Evolutionary conservation across 2,888 invertebrate genomes (phyloP).

Genomic region (Drosophila anomelani): DNA sequence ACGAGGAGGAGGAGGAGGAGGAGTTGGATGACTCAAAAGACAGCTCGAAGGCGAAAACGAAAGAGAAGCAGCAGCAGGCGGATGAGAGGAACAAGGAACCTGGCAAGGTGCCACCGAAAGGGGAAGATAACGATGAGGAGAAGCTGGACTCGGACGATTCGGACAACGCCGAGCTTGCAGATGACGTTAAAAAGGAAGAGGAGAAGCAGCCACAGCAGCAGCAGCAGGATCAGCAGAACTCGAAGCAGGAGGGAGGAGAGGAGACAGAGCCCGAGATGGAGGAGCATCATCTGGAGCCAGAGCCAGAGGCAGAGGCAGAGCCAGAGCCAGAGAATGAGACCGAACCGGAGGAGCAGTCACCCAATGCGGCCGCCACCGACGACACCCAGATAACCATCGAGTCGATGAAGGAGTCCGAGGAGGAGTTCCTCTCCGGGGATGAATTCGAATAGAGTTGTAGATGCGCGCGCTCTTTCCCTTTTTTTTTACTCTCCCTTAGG

Average conservation of each 20-base stretch:
- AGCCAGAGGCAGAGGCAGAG: constrained; percentile 24
- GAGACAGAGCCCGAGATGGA: constrained; percentile 16
- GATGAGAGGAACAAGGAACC: not conserved
- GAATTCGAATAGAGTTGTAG: constrained; percentile 29
- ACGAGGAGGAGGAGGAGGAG: constrained; percentile 8
- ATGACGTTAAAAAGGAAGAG: constrained; percentile 3
- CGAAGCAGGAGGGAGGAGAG: not conserved
- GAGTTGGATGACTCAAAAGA: not conserved
- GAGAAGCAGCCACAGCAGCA: not conserved
- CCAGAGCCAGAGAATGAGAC: constrained; percentile 24
- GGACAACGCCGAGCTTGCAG: constrained; percentile 5
- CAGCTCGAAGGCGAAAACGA: constrained; percentile 10
- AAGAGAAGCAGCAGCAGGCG: constrained; percentile 1
- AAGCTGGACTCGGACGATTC: constrained; percentile 9
- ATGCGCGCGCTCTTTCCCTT: not conserved
- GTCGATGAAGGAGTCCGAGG: constrained; percentile 66
- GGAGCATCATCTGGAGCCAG: constrained; percentile 21
- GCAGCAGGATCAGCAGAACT: not conserved
- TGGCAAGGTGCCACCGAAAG: constrained; percentile 6
- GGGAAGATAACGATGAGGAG: constrained; percentile 1
- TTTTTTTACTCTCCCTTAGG: constrained; percentile 11
- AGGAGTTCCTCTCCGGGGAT: constrained; percentile 51
- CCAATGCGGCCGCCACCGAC: constrained; percentile 42
- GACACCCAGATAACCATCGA: constrained; percentile 71
- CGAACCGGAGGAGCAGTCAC: constrained; percentile 19